Base-by-base conservation (phyloP, 2,113 vertebrate species). In the Xenopus borealis region DNA sequence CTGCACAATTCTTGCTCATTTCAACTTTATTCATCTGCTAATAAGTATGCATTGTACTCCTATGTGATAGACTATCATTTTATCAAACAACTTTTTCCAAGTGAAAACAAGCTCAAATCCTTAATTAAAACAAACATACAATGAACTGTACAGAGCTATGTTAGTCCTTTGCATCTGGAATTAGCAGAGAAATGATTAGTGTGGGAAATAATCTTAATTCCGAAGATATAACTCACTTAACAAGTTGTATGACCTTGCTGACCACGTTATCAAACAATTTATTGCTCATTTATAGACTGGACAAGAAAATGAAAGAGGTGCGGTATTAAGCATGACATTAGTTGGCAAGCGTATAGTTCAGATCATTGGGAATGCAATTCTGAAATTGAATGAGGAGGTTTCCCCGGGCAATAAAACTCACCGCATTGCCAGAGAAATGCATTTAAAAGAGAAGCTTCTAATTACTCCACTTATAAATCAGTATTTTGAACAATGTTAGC, bases 391-490 rank as follows among this genome's bases (percentile, higher is more conserved):
- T 91, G 90, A 92, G 90, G 90, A 92, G 92, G 92, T 95, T 95
- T 95, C 95, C 95, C 93, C 92, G 93, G 94, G 95, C 93, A 94
- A 95, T 97, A 95, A 95, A 97, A 93, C 80, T 86, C 88, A 86
- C 89, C 84, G 88, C 89, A 87, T 86, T 90, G 89, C 89, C 90
- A 92, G 89, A 76, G 84, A 92, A 81, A 89, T 89, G 90, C 91
- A 92, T 89, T 93, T 92, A 88, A 87, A 85, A 87, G 82, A 83
- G 91, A 93, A 87, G 88, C 88, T 89, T 87, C 83, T 94, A 94
- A 95, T 96, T 96, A 96, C 93, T 93, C 93, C 93, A 94, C 96
- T 96, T 97, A 95, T 94, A 95, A 95, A 95, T 95, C 94, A 82
- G 92, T 89, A 92, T 94, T 94, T 94, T 89, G 90, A 90, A 93